Conservation (phyloP, 2,888 invertebrate species). For the Hesperia comma region DNA sequence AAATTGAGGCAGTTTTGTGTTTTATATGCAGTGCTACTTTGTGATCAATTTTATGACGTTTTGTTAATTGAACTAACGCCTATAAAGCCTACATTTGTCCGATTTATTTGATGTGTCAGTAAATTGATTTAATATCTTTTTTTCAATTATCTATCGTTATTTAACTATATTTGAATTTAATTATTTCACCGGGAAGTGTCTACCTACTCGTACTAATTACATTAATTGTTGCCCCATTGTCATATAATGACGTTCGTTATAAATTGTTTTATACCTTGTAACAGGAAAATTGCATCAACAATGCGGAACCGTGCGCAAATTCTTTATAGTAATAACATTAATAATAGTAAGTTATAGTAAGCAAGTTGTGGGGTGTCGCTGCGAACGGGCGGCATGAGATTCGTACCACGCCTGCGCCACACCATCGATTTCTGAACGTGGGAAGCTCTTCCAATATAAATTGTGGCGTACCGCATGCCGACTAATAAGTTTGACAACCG, state of each 20-base stretch:
- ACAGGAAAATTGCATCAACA: conserved; percentile 10
- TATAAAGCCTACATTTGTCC: too few species aligned
- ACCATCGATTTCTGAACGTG: conserved; percentile 65
- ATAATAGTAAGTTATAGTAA: conserved; percentile 38
- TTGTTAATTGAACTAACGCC: too few species aligned
- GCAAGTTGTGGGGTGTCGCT: conserved; percentile 38
- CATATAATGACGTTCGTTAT: not conserved
- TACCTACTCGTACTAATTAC: conserved; percentile 5
- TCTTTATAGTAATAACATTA: conserved; percentile 34
- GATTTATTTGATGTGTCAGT: too few species aligned
- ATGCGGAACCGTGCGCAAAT: conserved; percentile 31
- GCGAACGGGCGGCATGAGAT: conserved; percentile 44
- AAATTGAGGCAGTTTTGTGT: too few species aligned
- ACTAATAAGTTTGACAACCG: not conserved
- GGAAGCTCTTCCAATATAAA: conserved; percentile 56
- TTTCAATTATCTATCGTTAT: too few species aligned
- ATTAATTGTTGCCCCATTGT: conserved; percentile 10
- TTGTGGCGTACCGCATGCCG: not conserved
- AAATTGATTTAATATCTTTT: too few species aligned
- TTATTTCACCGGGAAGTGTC: not conserved
- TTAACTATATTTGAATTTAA: not conserved
- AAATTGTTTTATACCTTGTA: not conserved
- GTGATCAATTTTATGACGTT: too few species aligned
- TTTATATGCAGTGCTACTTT: too few species aligned
- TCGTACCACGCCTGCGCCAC: conserved; percentile 66